These are phyloP conservation scores for Taxidea taxus DNA, from an alignment of 2,113 vertebrate species.

Conservation along the genomic window DNA sequence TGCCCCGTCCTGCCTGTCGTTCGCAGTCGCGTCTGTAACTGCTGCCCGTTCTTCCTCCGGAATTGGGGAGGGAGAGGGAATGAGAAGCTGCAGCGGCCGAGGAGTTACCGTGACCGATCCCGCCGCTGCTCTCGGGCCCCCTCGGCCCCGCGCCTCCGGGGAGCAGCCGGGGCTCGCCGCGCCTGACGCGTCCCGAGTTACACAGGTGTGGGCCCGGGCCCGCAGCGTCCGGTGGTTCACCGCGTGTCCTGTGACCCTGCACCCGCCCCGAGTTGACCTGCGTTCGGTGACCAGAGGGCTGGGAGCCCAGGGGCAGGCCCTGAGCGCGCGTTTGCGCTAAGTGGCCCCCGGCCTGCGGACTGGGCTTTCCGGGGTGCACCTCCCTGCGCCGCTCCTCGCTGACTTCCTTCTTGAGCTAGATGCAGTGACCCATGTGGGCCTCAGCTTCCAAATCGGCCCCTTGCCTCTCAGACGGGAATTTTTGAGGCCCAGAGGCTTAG, in stretches of 20 bases:
- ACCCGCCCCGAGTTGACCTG: neutral
- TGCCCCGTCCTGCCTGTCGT: neutral
- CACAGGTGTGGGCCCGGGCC: conserved; percentile 58
- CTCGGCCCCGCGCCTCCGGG: conserved; percentile 47
- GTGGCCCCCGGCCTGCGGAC: neutral
- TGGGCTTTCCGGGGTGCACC: neutral
- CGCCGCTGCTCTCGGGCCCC: conserved; percentile 24
- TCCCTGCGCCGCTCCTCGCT: accelerated
- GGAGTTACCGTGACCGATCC: neutral
- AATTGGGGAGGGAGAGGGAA: conserved; percentile 33
- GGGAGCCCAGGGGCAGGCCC: neutral
- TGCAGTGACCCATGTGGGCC: neutral
- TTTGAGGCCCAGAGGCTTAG: neutral
- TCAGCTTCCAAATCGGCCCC: neutral
- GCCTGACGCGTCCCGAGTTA: conserved; percentile 71
- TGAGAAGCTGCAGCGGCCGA: conserved; percentile 52
- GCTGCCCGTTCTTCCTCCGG: neutral
- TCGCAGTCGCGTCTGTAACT: neutral
- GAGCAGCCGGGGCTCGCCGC: conserved; percentile 68
- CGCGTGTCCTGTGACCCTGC: accelerated
- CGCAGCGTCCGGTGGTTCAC: neutral
- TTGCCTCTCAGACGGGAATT: neutral
- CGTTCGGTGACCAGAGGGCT: accelerated
- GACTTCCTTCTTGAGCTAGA: neutral
- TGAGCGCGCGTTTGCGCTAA: neutral